Percentiles rank a stretch among this genome's conserved stretches.
Evolutionary conservation across 2,888 invertebrate species (phyloP).

Genomic region (Eupithecia abbreviata): DNA sequence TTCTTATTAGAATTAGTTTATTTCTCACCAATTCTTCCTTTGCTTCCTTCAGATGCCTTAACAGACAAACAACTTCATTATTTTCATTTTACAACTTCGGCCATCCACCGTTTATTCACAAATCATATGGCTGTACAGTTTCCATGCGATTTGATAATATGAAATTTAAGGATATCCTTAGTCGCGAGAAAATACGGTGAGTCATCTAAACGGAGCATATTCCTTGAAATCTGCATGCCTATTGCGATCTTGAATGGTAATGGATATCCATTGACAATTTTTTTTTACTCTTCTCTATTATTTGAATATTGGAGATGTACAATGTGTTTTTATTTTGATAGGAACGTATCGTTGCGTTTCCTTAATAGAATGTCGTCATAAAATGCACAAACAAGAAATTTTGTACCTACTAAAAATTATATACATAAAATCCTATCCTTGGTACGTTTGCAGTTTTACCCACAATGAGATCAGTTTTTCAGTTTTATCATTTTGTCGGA

Average conservation of each 20-base stretch:
- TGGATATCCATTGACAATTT: neutral
- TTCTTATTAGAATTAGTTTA: too few species aligned
- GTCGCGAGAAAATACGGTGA: constrained; percentile 22
- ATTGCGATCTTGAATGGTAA: neutral
- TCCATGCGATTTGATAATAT: constrained; percentile 23
- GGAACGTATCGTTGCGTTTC: too few species aligned
- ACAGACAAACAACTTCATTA: neutral
- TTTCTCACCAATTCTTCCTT: too few species aligned
- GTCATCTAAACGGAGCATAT: constrained; percentile 22
- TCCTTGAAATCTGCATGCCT: constrained; percentile 17
- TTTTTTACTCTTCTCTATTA: neutral
- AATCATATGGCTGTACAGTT: constrained; percentile 26
- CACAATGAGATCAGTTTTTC: neutral
- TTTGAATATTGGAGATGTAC: neutral
- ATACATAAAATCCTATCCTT: too few species aligned
- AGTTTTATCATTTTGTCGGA: neutral
- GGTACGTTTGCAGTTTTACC: neutral
- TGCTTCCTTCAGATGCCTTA: neutral
- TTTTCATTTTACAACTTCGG: neutral
- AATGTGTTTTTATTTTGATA: neutral
- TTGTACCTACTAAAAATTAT: too few species aligned
- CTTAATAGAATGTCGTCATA: neutral
- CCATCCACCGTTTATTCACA: neutral
- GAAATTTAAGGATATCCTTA: constrained; percentile 21
- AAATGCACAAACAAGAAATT: neutral